These are phyloP conservation scores for Apotomis capreana DNA, from an alignment of 2,888 invertebrate species.

Conservation along the genomic window DNA sequence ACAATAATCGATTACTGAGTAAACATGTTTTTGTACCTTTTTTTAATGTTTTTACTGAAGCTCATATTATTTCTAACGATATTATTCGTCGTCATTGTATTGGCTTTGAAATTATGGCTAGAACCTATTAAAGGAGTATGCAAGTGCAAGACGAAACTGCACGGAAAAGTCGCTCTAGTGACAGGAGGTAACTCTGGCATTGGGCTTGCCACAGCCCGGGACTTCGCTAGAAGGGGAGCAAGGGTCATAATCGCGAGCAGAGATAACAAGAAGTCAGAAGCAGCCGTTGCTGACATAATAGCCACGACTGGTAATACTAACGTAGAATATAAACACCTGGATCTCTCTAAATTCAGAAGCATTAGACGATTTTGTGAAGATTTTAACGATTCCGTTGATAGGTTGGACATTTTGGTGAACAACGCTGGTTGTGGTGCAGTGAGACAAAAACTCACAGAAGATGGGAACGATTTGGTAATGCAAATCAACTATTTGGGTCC, in stretches of 20 bases:
- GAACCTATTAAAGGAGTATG: conserved; percentile 58
- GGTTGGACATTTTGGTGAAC: conserved; percentile 85
- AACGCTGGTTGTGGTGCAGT: conserved; percentile 82
- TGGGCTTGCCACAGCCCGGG: conserved; percentile 89
- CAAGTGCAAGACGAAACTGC: conserved; percentile 58
- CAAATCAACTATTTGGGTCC: conserved; percentile 88
- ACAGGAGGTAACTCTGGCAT: conserved; percentile 94
- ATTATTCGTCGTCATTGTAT: conserved; percentile 40
- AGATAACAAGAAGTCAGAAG: conserved; percentile 87
- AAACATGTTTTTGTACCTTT: conserved; percentile 33
- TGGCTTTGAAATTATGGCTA: conserved; percentile 48
- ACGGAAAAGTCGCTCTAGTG: conserved; percentile 86
- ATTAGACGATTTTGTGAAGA: conserved; percentile 84
- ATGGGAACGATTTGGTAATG: conserved; percentile 85
- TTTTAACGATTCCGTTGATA: conserved; percentile 75
- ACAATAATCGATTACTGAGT: background rate
- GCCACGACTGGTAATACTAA: conserved; percentile 87
- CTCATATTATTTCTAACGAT: conserved; percentile 31
- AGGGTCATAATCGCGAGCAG: conserved; percentile 89
- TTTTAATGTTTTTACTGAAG: conserved; percentile 31
- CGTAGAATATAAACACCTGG: conserved; percentile 83
- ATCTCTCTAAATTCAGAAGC: conserved; percentile 78
- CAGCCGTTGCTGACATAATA: conserved; percentile 87
- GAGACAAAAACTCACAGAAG: conserved; percentile 73
- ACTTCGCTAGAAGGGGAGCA: conserved; percentile 88